Percentiles rank a stretch among this genome's conserved stretches.
Conservation (phyloP, 2,888 invertebrate genomes). For the Julus scanicus region DNA sequence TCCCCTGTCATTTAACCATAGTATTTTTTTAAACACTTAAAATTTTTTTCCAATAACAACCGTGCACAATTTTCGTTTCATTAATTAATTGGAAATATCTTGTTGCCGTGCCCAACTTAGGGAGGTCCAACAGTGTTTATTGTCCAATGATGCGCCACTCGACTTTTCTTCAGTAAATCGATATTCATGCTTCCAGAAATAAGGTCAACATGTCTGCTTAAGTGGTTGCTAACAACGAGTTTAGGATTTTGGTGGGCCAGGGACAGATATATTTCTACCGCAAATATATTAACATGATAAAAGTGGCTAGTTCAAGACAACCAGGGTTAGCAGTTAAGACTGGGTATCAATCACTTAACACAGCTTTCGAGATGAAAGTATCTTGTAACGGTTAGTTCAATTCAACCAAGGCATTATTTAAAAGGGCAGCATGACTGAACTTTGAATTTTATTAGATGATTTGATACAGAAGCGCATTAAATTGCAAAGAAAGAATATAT, state of each 20-base stretch:
- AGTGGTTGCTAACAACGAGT: background rate
- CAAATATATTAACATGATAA: background rate
- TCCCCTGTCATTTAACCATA: too few species aligned
- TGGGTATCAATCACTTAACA: too few species aligned
- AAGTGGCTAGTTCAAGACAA: background rate
- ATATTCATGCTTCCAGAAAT: conserved; percentile 3
- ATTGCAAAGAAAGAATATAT: too few species aligned
- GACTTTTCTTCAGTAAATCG: background rate
- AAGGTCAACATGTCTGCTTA: conserved; percentile 28
- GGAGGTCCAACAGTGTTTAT: background rate
- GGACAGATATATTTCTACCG: background rate
- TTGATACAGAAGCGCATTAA: too few species aligned
- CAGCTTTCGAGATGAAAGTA: too few species aligned
- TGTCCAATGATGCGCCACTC: background rate
- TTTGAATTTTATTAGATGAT: too few species aligned
- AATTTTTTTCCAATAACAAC: background rate
- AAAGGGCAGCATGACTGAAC: background rate
- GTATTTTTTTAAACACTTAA: too few species aligned
- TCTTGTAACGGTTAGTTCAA: too few species aligned
- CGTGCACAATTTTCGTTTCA: background rate
- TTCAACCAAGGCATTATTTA: background rate
- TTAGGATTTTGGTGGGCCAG: background rate
- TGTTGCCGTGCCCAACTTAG: background rate
- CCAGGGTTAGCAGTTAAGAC: background rate
- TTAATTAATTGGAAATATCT: background rate